Evolutionary conservation across 2,888 invertebrate genomes (phyloP), one percentile per base, ranked within the genome.

Genomic region (Drosophila nr. perissopoda): DNA sequence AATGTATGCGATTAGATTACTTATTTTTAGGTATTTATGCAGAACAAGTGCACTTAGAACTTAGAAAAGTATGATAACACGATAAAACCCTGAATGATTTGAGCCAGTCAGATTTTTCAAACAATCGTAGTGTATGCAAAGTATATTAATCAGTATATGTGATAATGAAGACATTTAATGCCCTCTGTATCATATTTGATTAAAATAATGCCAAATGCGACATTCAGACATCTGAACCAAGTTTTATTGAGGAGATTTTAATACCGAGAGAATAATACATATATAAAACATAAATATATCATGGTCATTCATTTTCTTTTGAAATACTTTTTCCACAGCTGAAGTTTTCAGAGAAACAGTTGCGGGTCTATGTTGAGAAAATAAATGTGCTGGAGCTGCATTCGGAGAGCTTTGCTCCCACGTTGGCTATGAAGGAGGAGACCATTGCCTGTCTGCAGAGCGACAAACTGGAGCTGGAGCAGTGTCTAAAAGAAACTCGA

Each of bases 401-500:
- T 21, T 54, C 90, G 2, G 86, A 88, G n/a, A 84, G 83, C 7
- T 38, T 87, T 0, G 59, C 31, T 1, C 52, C 68, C 1, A 69
- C 80, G 10, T 25, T 91, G 10, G 72, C 83, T 53, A 38, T 74
- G 33, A 91, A 85, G 48, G 72, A 85, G 2, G 36, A 8, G 0
- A 66, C 71, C 27, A 91, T 93, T 13, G 56, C 73, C 57, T 60
- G 70, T 57, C 69, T 93, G n/a, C 71, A 78, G 21, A 87, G 85
- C 5, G 80, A 76, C 18, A 92, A 92, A 62, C 18, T 65, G 1
- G 93, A 93, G 64, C 62, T 93, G 40, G 85, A 92, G 67, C 84
- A 82, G 31, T 92, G 90, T 62, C 84, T 93, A n/a, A 75, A 78
- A 13, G 92, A 92, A 60, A 79, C 79, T 1, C 91, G 92, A 27